Percentiles rank a stretch among this genome's conserved stretches.
Conservation (phyloP, 1,140 invertebrate species). For the Drusus annulatus region DNA sequence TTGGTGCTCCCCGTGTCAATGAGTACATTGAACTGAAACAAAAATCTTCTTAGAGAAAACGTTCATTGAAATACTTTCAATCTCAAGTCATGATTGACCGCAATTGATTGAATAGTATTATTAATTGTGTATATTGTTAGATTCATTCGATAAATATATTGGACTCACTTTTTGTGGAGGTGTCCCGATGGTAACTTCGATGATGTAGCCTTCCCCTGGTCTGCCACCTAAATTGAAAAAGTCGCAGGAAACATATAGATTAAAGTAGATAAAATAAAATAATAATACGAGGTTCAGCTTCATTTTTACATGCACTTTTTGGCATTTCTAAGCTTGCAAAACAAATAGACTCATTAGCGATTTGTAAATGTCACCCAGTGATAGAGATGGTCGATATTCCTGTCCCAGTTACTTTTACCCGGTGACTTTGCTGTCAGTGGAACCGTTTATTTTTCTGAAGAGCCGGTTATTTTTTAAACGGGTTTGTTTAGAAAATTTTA, state of each 20-base stretch:
- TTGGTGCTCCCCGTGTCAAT: constrained; percentile 57
- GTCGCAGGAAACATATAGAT: constrained; percentile 35
- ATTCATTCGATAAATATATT: constrained; percentile 16
- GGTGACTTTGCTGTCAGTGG: too few species aligned
- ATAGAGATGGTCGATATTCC: too few species aligned
- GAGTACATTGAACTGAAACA: constrained; percentile 58
- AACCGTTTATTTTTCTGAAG: too few species aligned
- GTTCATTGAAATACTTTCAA: neutral
- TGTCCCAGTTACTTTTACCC: too few species aligned
- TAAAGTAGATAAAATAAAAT: constrained; percentile 44
- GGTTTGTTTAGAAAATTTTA: too few species aligned
- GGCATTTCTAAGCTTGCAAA: constrained; percentile 45
- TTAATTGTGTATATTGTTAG: neutral
- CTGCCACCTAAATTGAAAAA: constrained; percentile 50
- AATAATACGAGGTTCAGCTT: constrained; percentile 37
- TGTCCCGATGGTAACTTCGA: constrained; percentile 51
- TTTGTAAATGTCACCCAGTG: constrained; percentile 48
- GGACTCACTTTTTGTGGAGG: constrained; percentile 50
- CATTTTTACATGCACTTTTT: constrained; percentile 31
- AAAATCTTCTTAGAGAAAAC: neutral
- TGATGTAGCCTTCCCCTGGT: constrained; percentile 54
- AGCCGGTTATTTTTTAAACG: too few species aligned
- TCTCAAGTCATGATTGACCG: too few species aligned
- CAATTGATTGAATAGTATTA: too few species aligned
- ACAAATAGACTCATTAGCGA: constrained; percentile 38